Base-by-base conservation (phyloP, 2,797 vertebrate genomes). In the Lithobates sylvaticus region DNA sequence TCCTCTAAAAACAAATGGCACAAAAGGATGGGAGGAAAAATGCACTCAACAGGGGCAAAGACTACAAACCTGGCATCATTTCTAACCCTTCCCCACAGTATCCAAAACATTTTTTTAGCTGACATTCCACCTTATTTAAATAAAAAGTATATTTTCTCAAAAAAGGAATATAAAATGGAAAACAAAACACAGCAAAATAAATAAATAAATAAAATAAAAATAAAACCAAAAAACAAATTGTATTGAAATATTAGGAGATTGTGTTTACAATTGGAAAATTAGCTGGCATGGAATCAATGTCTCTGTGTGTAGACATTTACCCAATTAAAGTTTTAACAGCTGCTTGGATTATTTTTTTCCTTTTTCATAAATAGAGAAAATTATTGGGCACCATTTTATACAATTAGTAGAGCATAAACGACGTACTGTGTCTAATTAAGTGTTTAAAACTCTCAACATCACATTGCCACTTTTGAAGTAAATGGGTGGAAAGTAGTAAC, bases 321-420 rank as follows among this genome's bases (percentile, higher is more conserved):
- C 89, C 89, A 93, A 91, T 91, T 92, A 92, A 91, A 92, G 89
- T 91, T 93, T 91, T 92, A 92, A 91, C 92, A 94, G 90, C 91
- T 92, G 90, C 90, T 90, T 85, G 16, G 87, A 90, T 86, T 89
- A 90, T 86, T 89, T 90, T 93, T 89, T 82, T 90, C 91, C 88
- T 67, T 78, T 78, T 90, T 91, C 90, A 89, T 89, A 89, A 90
- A 85, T 88, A 89, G 88, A 89, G 85, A 91, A 92, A 92, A 93
- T 91, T 90, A 92, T 86, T 88, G 89, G 90, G 89, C 88, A 88
- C 88, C 88, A 92, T 91, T 92, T 92, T 92, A 84, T 90, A 64
- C 89, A 91, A 93, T 93, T 92, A 91, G 91, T 91, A 90, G 91
- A 91, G 89, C 91, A 93, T 93, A 93, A 92, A 92, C 91, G 89